phyloP scores from a whole-genome alignment of 2,797 vertebrate genomes.

The Chaenodraco wilsoni region DNA sequence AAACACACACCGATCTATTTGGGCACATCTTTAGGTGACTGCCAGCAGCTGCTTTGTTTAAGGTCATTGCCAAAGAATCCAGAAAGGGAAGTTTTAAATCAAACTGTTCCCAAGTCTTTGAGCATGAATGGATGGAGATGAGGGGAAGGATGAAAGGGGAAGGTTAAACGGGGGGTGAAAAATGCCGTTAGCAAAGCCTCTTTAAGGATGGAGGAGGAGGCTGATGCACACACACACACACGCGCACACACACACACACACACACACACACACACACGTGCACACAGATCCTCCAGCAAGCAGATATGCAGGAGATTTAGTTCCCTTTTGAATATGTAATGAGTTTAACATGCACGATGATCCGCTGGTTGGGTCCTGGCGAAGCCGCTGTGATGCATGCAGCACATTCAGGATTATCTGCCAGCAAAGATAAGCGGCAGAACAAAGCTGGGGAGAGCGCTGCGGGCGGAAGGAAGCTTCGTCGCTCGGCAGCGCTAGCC shows the following conservation, averaged over 20 bases:
- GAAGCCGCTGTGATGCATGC: slow-evolving; percentile 70
- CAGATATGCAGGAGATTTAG: slow-evolving; percentile 75
- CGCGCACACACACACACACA: slow-evolving; percentile 3
- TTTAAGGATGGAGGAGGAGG: slow-evolving; percentile 48
- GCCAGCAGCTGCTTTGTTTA: slow-evolving; percentile 34
- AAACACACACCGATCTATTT: background rate
- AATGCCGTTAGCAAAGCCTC: slow-evolving; percentile 50
- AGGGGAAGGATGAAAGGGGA: slow-evolving; percentile 38
- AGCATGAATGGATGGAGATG: slow-evolving; percentile 28
- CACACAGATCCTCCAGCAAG: slow-evolving; percentile 55
- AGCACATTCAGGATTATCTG: slow-evolving; percentile 76
- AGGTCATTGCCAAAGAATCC: slow-evolving; percentile 14
- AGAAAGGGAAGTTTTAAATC: slow-evolving; percentile 28
- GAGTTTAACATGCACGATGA: slow-evolving; percentile 77
- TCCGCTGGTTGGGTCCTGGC: slow-evolving; percentile 66
- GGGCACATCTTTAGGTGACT: slow-evolving; percentile 8
- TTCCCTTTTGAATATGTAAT: slow-evolving; percentile 77
- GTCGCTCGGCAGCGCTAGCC: slow-evolving; percentile 27
- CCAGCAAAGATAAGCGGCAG: slow-evolving; percentile 75
- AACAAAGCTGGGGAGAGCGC: slow-evolving; percentile 72
- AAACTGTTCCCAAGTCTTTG: slow-evolving; percentile 38
- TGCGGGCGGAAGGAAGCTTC: slow-evolving; percentile 61
- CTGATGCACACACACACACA: background rate
- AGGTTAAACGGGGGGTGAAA: slow-evolving; percentile 62
- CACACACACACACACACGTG: slow-evolving; percentile 35